Base-by-base conservation (phyloP, 1,140 invertebrate genomes). In the Habropoda laboriosa region DNA sequence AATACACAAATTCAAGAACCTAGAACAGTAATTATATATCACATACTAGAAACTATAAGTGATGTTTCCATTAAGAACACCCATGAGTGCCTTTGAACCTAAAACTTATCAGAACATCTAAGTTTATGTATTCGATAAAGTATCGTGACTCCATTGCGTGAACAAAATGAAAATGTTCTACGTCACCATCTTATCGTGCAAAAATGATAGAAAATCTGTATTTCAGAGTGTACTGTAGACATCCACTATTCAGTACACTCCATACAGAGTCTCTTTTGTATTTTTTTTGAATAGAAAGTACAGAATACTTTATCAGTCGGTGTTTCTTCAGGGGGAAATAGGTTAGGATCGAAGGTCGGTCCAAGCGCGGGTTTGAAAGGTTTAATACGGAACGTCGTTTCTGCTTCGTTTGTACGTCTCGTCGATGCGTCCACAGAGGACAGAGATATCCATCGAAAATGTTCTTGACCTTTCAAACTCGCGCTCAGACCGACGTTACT, bases 401-500 rank as follows among this genome's bases (percentile, higher is more conserved):
- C 42, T 66, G 21, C 73, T 76, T 71, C 55, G 35, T 60, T 71
- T 61, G 55, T 71, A 78, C 10, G 27, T 38, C 75, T 58, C 40
- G n/a, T 78, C 66, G 49, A 53, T 75, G 38, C 55, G 64, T 71
- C 66, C 67, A 61, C 55, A 10, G 55, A 66, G 58, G 24, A 70
- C 24, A 49, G 35, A 49, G 66, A 60, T 66, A 71, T 78, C 57
- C 51, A 60, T 61, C 27, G 40, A 47, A n/a, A n/a, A 51, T 78
- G 55, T 71, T 47, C 21, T n/a, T 71, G 75, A 78, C 81, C 80
- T 90, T 91, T 90, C 85, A 91, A 91, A 90, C 86, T 81, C 79
- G 87, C 79, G 90, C 92, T 93, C 92, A 93, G 92, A 93, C 92
- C 91, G 91, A 92, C 80, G 91, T 93, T 91, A 93, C 92, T 93